Conservation (phyloP, 2,797 vertebrate species). For the Schizopygopsis pylzovi region DNA sequence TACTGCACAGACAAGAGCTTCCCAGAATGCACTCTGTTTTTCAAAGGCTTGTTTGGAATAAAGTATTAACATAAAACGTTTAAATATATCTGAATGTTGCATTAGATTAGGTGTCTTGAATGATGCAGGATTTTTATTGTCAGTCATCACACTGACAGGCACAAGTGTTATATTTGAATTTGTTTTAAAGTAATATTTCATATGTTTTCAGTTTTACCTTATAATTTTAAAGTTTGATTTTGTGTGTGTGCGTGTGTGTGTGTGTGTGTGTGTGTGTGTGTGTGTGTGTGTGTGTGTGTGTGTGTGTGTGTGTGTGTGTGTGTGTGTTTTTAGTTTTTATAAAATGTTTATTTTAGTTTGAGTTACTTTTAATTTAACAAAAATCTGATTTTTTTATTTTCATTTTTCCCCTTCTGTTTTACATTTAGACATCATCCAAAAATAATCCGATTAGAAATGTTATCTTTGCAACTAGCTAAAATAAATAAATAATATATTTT, state of each 20-base stretch:
- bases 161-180: background rate
- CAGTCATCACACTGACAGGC: background rate
- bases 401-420: no score
- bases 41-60: constrained; percentile 21
- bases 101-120: background rate
- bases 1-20: constrained; percentile 5
- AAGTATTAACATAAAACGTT: background rate
- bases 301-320: background rate
- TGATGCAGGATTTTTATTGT: background rate
- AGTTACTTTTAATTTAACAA: no score
- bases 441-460: no score
- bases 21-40: constrained; percentile 24
- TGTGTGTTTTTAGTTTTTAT: background rate
- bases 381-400: no score
- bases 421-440: no score
- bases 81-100: background rate
- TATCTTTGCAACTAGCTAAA: no score
- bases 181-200: no score
- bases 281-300: background rate
- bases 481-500: no score
- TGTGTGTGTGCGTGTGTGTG: background rate
- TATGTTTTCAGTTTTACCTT: no score
- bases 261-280: background rate
- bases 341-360: background rate
- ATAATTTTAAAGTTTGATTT: no score